Percentiles rank a stretch among this genome's conserved stretches.
Evolutionary conservation across 2,113 vertebrate genomes (phyloP).

Genomic region (Oenanthe oenanthe): DNA sequence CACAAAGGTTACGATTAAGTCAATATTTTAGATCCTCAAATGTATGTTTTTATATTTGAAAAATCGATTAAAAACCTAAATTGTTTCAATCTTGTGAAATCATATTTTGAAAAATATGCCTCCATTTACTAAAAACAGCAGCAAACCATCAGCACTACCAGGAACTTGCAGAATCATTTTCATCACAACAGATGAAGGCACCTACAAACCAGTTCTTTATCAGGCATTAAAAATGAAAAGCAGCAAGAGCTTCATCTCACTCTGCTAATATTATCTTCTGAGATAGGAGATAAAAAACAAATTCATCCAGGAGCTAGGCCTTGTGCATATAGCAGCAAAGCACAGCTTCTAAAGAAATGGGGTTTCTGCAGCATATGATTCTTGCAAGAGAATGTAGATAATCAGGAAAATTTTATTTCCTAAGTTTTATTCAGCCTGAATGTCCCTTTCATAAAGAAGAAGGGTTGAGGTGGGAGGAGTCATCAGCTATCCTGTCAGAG

Average conservation of each 20-base stretch:
- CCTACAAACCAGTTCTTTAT: background rate
- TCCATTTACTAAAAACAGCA: background rate
- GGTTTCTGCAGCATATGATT: background rate
- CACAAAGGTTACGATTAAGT: background rate
- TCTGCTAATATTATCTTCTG: background rate
- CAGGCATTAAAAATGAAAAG: slow-evolving; percentile 2
- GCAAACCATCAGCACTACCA: background rate
- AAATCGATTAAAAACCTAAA: background rate
- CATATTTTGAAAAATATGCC: background rate
- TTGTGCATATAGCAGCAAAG: background rate
- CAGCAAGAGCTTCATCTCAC: background rate
- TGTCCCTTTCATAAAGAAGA: background rate
- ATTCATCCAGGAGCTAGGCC: background rate
- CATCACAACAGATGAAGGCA: background rate
- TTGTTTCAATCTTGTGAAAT: background rate
- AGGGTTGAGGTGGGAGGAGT: background rate
- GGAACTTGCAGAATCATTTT: background rate
- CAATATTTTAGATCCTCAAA: background rate
- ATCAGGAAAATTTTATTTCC: background rate
- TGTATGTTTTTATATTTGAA: background rate
- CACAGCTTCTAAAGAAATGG: background rate
- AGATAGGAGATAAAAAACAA: background rate
- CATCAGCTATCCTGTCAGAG: background rate
- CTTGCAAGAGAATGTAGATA: background rate
- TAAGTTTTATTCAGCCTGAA: background rate